These are phyloP conservation scores for cattle (Bos taurus) DNA, from an alignment of 2,113 vertebrate species.

Conservation along the genomic window DNA sequence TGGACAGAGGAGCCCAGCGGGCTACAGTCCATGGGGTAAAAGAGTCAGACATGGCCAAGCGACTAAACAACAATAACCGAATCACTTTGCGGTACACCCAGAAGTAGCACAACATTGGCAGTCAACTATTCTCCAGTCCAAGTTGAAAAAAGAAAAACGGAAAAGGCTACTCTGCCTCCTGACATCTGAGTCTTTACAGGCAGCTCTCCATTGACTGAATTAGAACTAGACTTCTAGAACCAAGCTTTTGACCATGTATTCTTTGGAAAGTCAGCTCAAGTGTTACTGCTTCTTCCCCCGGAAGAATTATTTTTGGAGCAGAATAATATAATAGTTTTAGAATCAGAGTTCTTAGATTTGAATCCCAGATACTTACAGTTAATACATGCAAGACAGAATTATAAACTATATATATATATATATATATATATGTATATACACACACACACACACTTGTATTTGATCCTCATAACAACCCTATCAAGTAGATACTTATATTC, in stretches of 20 bases:
- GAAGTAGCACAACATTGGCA: background rate
- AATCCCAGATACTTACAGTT: background rate
- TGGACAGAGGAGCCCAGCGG: background rate
- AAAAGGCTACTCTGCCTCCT: background rate
- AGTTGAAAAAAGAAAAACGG: background rate
- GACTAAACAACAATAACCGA: background rate
- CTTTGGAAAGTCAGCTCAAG: background rate
- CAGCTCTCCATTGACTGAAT: background rate
- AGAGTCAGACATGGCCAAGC: background rate
- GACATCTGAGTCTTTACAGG: background rate
- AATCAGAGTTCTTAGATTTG: background rate
- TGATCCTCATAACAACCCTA: background rate
- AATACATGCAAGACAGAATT: background rate
- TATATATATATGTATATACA: too few species aligned
- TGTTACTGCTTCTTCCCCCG: background rate
- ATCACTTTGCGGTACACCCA: background rate
- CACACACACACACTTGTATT: background rate
- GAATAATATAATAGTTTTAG: background rate
- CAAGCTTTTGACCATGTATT: background rate
- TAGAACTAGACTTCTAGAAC: background rate
- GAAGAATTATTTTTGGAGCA: background rate
- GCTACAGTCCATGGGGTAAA: background rate
- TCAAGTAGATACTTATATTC: background rate
- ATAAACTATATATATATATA: background rate
- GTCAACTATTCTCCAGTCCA: background rate